Base-by-base conservation (phyloP, 1,140 invertebrate species). In the Hyposmocoma kahamanoa region DNA sequence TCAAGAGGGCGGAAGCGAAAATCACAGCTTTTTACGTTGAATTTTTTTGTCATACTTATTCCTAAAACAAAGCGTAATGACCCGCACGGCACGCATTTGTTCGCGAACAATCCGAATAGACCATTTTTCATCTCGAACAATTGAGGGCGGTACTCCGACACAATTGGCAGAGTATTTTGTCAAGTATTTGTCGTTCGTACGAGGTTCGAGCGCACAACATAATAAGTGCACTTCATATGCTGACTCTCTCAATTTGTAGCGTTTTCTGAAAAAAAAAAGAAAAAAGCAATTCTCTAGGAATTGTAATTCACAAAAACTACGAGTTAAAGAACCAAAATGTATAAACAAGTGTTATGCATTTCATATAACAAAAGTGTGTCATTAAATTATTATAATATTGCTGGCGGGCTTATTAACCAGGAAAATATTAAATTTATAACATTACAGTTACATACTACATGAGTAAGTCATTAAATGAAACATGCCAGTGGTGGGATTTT, bases 81-180 rank as follows among this genome's bases (percentile, higher is more conserved):
- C 78, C 81, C 73, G 65, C 73, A 73, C 72, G 70, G 72, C 63
- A 81, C 78, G 81, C 79, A 78, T 83, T 84, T 84, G 81, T 83
- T 81, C 75, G 53, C 48, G 75, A 84, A 83, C 81, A 84, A 84
- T 81, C 75, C 75, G 72, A 80, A 80, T 75, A 73, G 76, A 74
- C 77, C 76, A 84, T 84, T 84, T 83, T 84, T 84, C 79, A 84
- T 84, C 64, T 76, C 56, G 70, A 84, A 84, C 81, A 84, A 84
- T 84, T 78, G 81, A 72, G 73, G 81, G 81, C 79, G 81, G 76
- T 65, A 54, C 73, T 72, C 69, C 66, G 65, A 72, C 77, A 74
- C 75, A 83, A 84, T 81, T 76, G 75, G 77, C 72, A 77, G 75
- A 73, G 75, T 84, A 80, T 79, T 84, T 81, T 83, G 75, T 83